phyloP scores from a whole-genome alignment of 64 coral and sea anemone genomes.

The Pachyseris speciosa region DNA sequence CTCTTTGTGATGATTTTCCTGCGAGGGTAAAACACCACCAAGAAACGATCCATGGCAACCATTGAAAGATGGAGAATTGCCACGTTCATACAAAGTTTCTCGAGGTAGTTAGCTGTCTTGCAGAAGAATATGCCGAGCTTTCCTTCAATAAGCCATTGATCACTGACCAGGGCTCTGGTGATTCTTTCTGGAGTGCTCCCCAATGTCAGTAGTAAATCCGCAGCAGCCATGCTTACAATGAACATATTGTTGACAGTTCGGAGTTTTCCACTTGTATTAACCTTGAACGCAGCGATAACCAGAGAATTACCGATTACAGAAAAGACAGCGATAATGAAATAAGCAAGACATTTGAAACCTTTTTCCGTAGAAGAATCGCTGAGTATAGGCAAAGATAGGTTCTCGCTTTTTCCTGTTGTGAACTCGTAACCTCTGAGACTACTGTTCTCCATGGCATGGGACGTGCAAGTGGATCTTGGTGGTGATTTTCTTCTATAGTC shows the following conservation, averaged over 20 bases:
- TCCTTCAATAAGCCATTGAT: slow-evolving; percentile 67
- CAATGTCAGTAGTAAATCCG: slow-evolving; percentile 70
- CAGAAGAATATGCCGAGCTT: slow-evolving; percentile 63
- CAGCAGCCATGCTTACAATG: slow-evolving; percentile 72
- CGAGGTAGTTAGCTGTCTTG: slow-evolving; percentile 58
- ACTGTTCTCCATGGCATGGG: too few species aligned
- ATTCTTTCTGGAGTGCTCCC: slow-evolving; percentile 84
- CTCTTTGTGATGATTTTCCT: slow-evolving; percentile 51
- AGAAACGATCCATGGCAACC: slow-evolving; percentile 74
- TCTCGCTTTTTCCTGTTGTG: too few species aligned
- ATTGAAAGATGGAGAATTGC: slow-evolving; percentile 72
- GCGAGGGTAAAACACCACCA: slow-evolving; percentile 74
- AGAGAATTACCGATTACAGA: slow-evolving; percentile 64
- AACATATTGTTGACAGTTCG: slow-evolving; percentile 86
- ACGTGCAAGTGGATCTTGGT: too few species aligned
- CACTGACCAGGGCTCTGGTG: slow-evolving; percentile 55
- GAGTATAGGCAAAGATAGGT: too few species aligned
- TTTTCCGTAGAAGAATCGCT: neutral
- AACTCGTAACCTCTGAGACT: too few species aligned
- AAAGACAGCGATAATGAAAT: neutral
- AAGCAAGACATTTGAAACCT: slow-evolving; percentile 34
- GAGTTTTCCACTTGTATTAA: slow-evolving; percentile 69
- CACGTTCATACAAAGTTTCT: slow-evolving; percentile 76
- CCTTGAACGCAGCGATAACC: slow-evolving; percentile 78
- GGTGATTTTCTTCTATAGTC: too few species aligned